phyloP scores from a whole-genome alignment of 2,888 invertebrate species.

The Hydraecia micacea region DNA sequence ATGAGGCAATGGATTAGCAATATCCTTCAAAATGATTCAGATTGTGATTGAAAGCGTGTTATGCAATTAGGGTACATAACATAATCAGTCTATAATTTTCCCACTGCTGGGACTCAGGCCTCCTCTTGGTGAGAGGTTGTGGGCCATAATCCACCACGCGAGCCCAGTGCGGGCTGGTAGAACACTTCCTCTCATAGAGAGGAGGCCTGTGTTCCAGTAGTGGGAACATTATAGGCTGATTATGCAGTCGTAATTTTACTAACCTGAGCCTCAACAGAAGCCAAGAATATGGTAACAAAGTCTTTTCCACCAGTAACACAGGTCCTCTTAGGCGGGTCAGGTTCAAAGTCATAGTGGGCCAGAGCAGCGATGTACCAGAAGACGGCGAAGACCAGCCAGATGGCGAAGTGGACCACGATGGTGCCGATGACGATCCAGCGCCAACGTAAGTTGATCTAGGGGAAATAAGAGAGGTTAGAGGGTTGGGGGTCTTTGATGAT shows the following conservation, averaged over 20 bases:
- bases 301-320: constrained; percentile 87
- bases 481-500: background rate
- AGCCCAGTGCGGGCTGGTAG: no score
- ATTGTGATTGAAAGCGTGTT: no score
- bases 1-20: no score
- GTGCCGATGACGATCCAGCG: constrained; percentile 88
- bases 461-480: background rate
- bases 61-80: no score
- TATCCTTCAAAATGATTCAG: no score
- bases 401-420: constrained; percentile 84
- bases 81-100: no score
- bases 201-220: no score
- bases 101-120: no score
- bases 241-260: constrained; percentile 14
- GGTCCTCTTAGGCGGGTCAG: constrained; percentile 82
- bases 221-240: no score
- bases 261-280: constrained; percentile 88
- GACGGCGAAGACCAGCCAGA: constrained; percentile 86
- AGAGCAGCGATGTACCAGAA: constrained; percentile 88
- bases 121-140: no score
- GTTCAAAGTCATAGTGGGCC: constrained; percentile 87
- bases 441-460: constrained; percentile 87
- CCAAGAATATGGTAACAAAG: constrained; percentile 86
- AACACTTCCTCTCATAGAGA: no score
- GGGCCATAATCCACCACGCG: no score